phyloP scores from a whole-genome alignment of 1,140 invertebrate species.

The Cherax destructor region DNA sequence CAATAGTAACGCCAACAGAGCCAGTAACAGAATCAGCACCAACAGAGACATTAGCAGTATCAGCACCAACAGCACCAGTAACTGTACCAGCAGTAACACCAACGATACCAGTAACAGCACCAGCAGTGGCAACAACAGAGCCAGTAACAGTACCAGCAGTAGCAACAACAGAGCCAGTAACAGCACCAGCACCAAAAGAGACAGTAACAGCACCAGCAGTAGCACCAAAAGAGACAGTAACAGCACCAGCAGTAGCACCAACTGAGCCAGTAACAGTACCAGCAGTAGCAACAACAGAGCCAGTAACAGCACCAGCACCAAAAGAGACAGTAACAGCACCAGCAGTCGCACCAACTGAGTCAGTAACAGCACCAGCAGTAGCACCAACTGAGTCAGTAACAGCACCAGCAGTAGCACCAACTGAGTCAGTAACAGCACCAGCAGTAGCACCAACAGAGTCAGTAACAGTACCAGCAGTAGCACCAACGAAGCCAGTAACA shows the following conservation, averaged over 20 bases:
- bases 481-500: no score
- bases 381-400: background rate
- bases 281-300: no score
- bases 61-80: no score
- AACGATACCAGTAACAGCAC: background rate
- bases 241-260: no score
- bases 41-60: background rate
- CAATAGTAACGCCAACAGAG: no score
- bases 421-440: background rate
- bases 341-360: background rate
- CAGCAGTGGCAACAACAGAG: background rate
- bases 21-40: background rate
- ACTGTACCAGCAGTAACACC: no score
- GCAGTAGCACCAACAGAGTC: no score
- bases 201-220: background rate
- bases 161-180: background rate
- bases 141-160: background rate
- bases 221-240: background rate
- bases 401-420: no score
- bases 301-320: background rate
- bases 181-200: no score
- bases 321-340: background rate
- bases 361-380: background rate
- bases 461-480: no score
- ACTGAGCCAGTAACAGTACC: background rate